Base-by-base conservation (phyloP, 2,888 invertebrate species). In the Synergus gifuensis region DNA sequence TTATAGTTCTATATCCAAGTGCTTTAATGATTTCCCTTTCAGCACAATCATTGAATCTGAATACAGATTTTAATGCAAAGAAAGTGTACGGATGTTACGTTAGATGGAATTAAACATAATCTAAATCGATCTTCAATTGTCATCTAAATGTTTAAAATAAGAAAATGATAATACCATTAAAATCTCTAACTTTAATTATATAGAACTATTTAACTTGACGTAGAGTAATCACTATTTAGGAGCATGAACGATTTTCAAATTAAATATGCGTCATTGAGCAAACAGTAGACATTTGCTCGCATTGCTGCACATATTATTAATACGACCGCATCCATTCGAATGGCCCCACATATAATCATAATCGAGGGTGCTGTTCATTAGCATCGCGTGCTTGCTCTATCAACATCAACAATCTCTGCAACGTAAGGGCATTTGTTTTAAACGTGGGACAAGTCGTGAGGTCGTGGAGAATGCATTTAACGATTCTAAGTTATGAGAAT, bases 301-400 rank as follows among this genome's bases (percentile, higher is more conserved):
- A 66, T n/a, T 9, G 11, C 42, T 42, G 42, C 49, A 69, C 49
- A 69, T 69, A 73, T 73, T 73, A 73, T 54, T 73, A 73, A 49
- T 73, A 36, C 36, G 36, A 73, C 54, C 73, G 49, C 73, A 54
- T 73, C 73, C 73, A 73, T 73, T 73, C 36, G 54, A 73, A 54
- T 54, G 73, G 36, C 40, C 73, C 36, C 73, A 73, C 73, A n/a
- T 73, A 36, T 36, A 54, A 36, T 73, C 49, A 73, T 73, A 54
- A 73, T 73, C 73, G 40, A 73, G 73, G 73, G 73, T 73, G 54
- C 73, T 73, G 73, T 73, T 73, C 73, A 73, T 73, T 73, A 73
- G 73, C 73, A 73, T 54, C 54, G 73, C 73, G 54, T 73, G 49
- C 73, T 73, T 73, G 73, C 54, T 54, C 49, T 73, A 73, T 73